Conservation (phyloP, 2,888 invertebrate genomes). For the Chalcosyrphus nemorum region DNA sequence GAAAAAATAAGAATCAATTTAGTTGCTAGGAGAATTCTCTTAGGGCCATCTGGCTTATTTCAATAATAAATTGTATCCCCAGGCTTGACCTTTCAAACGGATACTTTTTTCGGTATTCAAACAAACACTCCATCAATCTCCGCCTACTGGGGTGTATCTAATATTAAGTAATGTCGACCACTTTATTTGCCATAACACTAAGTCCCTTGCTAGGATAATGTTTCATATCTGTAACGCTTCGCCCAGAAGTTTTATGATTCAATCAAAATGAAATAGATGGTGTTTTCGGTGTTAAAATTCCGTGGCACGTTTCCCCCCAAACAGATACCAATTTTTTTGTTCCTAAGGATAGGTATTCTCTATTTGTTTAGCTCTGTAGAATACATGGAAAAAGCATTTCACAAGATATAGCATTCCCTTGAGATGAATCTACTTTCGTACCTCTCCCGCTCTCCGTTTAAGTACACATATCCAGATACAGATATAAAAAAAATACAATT, state of each 20-base stretch:
- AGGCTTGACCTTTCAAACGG: background rate
- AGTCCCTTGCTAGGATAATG: background rate
- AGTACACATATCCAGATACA: conserved; percentile 8
- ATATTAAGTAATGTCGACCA: background rate
- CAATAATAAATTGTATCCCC: background rate
- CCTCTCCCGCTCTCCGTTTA: background rate
- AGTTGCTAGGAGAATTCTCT: background rate
- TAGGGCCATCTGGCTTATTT: background rate
- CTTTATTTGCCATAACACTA: conserved; percentile 12
- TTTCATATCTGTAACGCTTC: conserved; percentile 5
- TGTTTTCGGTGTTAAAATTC: background rate
- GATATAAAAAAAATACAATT: background rate
- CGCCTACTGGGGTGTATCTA: background rate
- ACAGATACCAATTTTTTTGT: conserved; percentile 1
- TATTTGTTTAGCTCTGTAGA: conserved; percentile 1
- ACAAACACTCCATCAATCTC: background rate
- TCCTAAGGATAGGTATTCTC: background rate
- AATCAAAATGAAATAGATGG: conserved; percentile 22
- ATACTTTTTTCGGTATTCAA: background rate
- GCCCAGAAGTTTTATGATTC: conserved; percentile 13
- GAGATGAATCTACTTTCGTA: conserved; percentile 2
- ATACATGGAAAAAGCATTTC: conserved; percentile 33
- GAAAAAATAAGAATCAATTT: background rate
- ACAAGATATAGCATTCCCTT: conserved; percentile 36
- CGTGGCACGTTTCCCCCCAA: background rate